Conservation (phyloP, 2,888 invertebrate genomes). For the Eupithecia exiguata region DNA sequence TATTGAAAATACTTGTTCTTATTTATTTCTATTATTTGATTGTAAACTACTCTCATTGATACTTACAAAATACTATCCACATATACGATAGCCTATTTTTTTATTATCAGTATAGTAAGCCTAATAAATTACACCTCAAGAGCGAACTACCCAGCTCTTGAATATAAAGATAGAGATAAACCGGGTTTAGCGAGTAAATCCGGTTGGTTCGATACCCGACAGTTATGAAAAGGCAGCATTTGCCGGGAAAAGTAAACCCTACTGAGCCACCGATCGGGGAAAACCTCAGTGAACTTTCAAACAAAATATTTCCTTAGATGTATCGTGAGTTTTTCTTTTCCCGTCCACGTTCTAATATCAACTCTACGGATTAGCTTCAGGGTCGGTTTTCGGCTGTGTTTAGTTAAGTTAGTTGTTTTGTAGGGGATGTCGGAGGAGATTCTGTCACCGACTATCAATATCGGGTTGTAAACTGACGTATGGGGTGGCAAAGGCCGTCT, state of each 20-base stretch:
- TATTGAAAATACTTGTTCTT: too few relatives aligned
- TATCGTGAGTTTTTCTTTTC: slow-evolving; percentile 64
- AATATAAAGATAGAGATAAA: slow-evolving; percentile 60
- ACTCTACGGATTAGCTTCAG: slow-evolving; percentile 47
- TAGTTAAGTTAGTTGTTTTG: slow-evolving; percentile 40
- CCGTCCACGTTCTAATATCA: slow-evolving; percentile 45
- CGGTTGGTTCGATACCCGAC: slow-evolving; percentile 71
- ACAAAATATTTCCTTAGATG: slow-evolving; percentile 74
- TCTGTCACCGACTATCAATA: slow-evolving; percentile 81
- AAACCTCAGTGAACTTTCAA: slow-evolving; percentile 73
- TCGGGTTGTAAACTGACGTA: slow-evolving; percentile 76
- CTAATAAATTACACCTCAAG: neutral
- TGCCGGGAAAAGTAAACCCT: slow-evolving; percentile 66
- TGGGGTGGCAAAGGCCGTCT: slow-evolving; percentile 76
- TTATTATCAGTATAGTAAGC: neutral
- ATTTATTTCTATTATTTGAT: too few relatives aligned
- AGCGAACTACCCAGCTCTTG: slow-evolving; percentile 13
- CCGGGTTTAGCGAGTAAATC: slow-evolving; percentile 69
- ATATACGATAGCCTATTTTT: neutral
- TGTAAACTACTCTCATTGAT: too few relatives aligned
- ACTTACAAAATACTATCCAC: neutral
- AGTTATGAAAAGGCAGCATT: slow-evolving; percentile 77
- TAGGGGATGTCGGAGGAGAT: slow-evolving; percentile 66
- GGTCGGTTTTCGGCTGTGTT: slow-evolving; percentile 41
- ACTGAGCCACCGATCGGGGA: slow-evolving; percentile 64